Base-by-base conservation (phyloP, 1,140 invertebrate species). In the Sminthurides bifidus region DNA sequence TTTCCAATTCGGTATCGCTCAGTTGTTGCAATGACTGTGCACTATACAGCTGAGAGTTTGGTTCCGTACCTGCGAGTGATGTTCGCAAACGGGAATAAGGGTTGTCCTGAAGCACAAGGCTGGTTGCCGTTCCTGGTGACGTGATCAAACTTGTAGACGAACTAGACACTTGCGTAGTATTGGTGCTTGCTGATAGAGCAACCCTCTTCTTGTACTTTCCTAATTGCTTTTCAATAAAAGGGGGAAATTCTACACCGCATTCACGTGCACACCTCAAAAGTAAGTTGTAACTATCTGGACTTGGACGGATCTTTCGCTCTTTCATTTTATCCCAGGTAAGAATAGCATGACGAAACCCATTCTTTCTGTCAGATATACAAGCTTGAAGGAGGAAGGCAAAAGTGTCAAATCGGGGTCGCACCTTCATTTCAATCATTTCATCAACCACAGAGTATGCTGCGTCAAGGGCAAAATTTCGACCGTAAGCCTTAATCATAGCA, bases 401-500 rank as follows among this genome's bases (percentile, higher is more conserved):
- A 2, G 85, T 89, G 37, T 81, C 78, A 8, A 75, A 71, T 66
- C 75, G 77, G n/a, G 84, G 70, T 44, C 70, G 67, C n/a, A 85
- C 69, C 48, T 77, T 73, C 48, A 80, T 81, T 3, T 60, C 29
- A 1, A 72, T 63, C 82, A 92, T 89, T 76, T 92, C 83, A 74
- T 94, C 87, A 10, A 84, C 81, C 50, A 93, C 67, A 66, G 76
- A 60, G 72, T 92, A 92, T 5, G 88, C 85, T 46, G 77, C 81
- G 45, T 76, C 55, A 14, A 90, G 65, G 68, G 89, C 80, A 4
- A 83, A 82, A 73, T 84, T 85, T 59, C 81, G 72, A 2, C 85
- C 87, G 76, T 87, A 95, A 2, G 87, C 86, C 76, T 91, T 93
- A 8, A 94, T 85, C 80, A 93, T 83, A 3, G 83, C 77, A 77